Percentiles rank a stretch among this genome's conserved stretches.
These are phyloP conservation scores for Tinea trinotella DNA, from an alignment of 2,888 invertebrate genomes.

Conservation along the genomic window DNA sequence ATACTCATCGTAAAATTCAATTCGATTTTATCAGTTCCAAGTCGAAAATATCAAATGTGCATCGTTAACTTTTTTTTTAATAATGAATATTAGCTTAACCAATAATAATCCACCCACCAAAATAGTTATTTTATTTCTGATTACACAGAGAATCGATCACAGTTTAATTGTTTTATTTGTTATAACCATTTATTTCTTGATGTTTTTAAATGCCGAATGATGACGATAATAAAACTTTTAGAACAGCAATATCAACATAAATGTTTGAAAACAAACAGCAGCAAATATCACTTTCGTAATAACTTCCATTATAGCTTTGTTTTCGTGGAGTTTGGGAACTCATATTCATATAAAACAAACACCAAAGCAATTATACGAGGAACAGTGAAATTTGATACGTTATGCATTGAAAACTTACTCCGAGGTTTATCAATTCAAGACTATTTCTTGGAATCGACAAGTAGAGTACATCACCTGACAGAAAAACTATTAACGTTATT, in stretches of 20 bases:
- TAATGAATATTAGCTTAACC: too few species aligned
- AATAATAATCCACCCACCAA: too few species aligned
- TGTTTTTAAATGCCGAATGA: too few species aligned
- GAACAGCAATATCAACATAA: neutral
- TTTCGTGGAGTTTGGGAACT: neutral
- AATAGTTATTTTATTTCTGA: too few species aligned
- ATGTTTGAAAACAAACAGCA: neutral
- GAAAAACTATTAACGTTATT: neutral
- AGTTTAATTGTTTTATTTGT: too few species aligned
- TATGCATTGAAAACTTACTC: neutral
- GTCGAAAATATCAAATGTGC: too few species aligned
- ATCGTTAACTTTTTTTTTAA: too few species aligned
- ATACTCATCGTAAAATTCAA: conserved; percentile 27
- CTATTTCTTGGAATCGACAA: neutral
- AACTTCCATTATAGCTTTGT: neutral
- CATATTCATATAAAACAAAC: neutral
- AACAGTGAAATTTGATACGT: neutral
- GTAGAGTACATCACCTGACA: neutral
- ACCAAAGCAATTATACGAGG: neutral
- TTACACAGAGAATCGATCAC: too few species aligned
- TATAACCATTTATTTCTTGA: too few species aligned
- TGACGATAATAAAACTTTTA: neutral
- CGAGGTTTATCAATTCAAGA: neutral
- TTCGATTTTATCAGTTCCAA: neutral
- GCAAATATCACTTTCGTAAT: neutral